Base-by-base conservation (phyloP, 1,140 invertebrate species). In the Listronotus bonariensis region DNA sequence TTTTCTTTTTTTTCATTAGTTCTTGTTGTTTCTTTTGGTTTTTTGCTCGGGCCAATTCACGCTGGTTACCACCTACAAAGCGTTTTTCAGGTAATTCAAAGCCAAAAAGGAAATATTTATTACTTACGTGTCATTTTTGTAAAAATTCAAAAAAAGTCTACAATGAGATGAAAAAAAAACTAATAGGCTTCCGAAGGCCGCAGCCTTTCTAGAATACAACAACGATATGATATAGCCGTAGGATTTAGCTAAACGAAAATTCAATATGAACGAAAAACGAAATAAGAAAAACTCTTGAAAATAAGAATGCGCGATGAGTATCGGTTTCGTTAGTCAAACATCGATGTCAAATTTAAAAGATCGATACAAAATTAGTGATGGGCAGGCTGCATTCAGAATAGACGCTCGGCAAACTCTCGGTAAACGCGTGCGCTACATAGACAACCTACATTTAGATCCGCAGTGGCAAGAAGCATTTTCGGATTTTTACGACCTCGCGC, bases 41-140 rank as follows among this genome's bases (percentile, higher is more conserved):
- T 78, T 93, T 94, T 65, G 85, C 86, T 56, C 92, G 84, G 63
- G 92, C 92, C 72, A 93, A 83, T 78, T 95, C 92, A 76, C 92
- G 84, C 80, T 94, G 92, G 78, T 95, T 95, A 71, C 92, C 92
- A 68, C 88, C 87, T 89, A 72, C n/a, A 79, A 57, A 59, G 18
- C 40, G 12, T 57, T 58, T 42, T 15, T 43, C 1, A 36, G 26
- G 5, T 38, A 43, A 53, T 26, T 51, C 38, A 61, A 17, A 15
- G 18, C 5, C 6, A 18, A 36, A 38, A 53, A 52, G 9, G 14
- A 68, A 64, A 12, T 41, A 58, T 9, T 54, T 32, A 20, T 7
- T 52, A 74, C 75, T 73, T 71, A 76, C 75, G 74, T 18, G 75
- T 77, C 75, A 77, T 77, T 56, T 68, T 75, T 60, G n/a, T 55